Percentiles rank a stretch among this genome's conserved stretches.
Evolutionary conservation across 2,797 vertebrate species (phyloP).

Genomic region (Agapornis canus): DNA sequence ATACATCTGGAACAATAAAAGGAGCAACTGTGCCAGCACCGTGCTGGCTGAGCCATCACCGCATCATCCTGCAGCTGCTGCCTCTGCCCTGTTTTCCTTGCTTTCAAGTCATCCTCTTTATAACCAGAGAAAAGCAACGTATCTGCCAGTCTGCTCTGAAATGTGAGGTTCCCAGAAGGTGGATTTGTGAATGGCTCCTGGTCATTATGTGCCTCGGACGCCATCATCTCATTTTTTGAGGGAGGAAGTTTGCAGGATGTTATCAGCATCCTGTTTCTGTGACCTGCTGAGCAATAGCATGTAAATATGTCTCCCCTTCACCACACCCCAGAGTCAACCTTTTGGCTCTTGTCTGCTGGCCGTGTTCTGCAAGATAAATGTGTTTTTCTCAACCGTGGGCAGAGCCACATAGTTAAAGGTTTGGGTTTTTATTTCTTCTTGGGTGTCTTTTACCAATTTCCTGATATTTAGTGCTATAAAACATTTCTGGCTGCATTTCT

Average conservation of each 20-base stretch:
- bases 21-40: neutral
- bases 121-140: neutral
- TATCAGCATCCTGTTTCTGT: conserved; percentile 77
- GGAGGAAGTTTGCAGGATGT: conserved; percentile 79
- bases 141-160: neutral
- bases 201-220: neutral
- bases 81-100: neutral
- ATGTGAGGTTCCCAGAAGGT: neutral
- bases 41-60: neutral
- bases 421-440: neutral
- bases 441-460: neutral
- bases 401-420: neutral
- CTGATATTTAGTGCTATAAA: accelerated
- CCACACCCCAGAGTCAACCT: conserved; percentile 74
- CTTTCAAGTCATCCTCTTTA: neutral
- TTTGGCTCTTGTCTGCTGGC: conserved; percentile 69
- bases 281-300: conserved; percentile 74
- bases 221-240: neutral
- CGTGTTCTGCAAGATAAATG: conserved; percentile 57
- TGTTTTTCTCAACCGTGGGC: conserved; percentile 24
- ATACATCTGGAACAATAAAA: conserved; percentile 35
- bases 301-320: conserved; percentile 61
- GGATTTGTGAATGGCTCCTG: conserved; percentile 29
- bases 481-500: accelerated
- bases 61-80: neutral